phyloP scores from a whole-genome alignment of 2,888 invertebrate species.

The Glaucopsyche alexis region DNA sequence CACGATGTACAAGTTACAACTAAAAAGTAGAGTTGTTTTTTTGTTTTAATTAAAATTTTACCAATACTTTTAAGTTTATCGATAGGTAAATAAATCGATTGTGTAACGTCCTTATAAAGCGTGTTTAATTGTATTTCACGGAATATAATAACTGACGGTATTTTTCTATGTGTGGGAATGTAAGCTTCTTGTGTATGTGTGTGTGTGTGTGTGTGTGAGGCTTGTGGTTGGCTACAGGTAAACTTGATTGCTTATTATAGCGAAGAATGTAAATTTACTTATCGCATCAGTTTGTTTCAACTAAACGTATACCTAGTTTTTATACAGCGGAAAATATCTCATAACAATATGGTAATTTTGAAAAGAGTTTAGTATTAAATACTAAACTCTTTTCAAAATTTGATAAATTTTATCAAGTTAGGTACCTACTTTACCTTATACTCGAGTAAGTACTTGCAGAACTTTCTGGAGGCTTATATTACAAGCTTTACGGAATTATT shows the following conservation, averaged over 20 bases:
- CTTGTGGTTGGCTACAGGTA: background rate
- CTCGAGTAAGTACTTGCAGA: no score
- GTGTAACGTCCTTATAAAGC: slow-evolving; percentile 1
- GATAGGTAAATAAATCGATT: no score
- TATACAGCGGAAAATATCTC: background rate
- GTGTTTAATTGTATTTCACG: slow-evolving; percentile 6
- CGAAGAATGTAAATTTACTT: background rate
- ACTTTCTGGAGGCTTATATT: no score
- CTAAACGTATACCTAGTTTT: background rate
- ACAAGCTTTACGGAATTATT: background rate
- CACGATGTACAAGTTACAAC: background rate
- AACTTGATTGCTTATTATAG: background rate
- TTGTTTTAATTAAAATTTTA: background rate
- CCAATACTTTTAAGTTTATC: background rate
- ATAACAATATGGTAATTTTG: no score
- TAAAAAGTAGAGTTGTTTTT: background rate
- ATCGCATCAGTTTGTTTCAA: background rate
- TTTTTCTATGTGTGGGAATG: background rate
- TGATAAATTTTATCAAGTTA: no score
- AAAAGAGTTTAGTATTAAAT: background rate
- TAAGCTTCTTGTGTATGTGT: no score
- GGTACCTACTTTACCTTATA: no score
- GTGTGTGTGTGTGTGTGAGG: background rate
- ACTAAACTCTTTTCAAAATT: no score
- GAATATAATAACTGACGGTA: background rate